Evolutionary conservation across 2,888 invertebrate genomes (phyloP).

Genomic region (Eilema sororculum): DNA sequence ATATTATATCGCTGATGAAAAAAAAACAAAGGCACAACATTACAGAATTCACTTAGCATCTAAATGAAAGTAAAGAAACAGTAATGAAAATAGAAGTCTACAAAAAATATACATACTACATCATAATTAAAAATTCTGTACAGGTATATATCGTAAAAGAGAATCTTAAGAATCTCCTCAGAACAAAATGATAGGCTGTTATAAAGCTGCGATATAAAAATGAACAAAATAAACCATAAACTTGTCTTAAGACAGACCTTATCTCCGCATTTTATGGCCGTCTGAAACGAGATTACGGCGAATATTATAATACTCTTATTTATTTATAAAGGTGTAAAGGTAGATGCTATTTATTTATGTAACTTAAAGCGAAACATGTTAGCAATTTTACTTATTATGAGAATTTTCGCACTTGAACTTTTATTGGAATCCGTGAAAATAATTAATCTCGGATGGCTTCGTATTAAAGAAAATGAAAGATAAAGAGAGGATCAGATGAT

Average conservation of each 20-base stretch:
- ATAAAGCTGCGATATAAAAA: constrained; percentile 43
- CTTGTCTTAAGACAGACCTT: constrained; percentile 32
- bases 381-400: constrained; percentile 24
- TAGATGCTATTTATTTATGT: constrained; percentile 8
- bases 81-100: background rate
- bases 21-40: background rate
- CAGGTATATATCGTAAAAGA: constrained; percentile 24
- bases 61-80: background rate
- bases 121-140: constrained; percentile 17
- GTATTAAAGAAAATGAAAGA: background rate
- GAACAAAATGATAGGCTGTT: constrained; percentile 42
- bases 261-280: constrained; percentile 41
- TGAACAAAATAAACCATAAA: constrained; percentile 45
- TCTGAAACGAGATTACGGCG: constrained; percentile 41
- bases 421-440: constrained; percentile 10
- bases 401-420: constrained; percentile 3
- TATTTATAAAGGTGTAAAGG: constrained; percentile 34
- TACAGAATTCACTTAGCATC: background rate
- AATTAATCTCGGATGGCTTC: constrained; percentile 10
- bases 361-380: constrained; percentile 26
- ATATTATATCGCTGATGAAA: background rate
- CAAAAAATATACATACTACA: background rate
- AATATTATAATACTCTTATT: constrained; percentile 41
- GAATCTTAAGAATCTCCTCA: constrained; percentile 20
- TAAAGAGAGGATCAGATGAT: background rate